Evolutionary conservation across 2,888 invertebrate genomes (phyloP).

Genomic region (Pinctada fucata): DNA sequence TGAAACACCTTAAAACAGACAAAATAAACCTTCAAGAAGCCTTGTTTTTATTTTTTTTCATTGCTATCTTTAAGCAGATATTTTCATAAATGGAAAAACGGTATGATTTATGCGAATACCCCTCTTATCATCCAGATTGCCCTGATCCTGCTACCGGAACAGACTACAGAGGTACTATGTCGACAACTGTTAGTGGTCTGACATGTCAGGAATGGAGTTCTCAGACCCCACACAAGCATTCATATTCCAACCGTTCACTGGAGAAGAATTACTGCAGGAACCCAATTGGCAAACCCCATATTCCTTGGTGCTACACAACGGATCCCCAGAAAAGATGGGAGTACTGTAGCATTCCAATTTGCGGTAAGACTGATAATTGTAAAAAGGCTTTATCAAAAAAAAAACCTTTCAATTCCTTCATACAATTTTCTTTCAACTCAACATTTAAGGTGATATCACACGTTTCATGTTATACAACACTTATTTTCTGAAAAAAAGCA

Average conservation of each 20-base stretch:
- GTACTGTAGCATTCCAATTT: conserved; percentile 13
- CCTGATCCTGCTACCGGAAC: background rate
- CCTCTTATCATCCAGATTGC: background rate
- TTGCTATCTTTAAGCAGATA: too few relatives aligned
- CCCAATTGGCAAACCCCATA: conserved; percentile 5
- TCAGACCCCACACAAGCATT: conserved; percentile 9
- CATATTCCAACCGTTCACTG: background rate
- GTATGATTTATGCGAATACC: too few relatives aligned
- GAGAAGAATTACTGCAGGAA: conserved; percentile 15
- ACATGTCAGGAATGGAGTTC: conserved; percentile 17
- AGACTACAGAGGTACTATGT: conserved; percentile 10
- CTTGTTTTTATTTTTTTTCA: too few relatives aligned
- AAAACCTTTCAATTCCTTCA: too few relatives aligned
- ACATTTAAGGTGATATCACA: too few relatives aligned
- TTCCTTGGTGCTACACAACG: conserved; percentile 18
- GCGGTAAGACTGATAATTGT: background rate
- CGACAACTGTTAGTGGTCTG: conserved; percentile 11
- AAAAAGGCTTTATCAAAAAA: too few relatives aligned
- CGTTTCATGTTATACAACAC: too few relatives aligned
- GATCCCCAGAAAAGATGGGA: conserved; percentile 14
- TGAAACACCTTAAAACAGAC: too few relatives aligned
- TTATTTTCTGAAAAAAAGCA: too few relatives aligned
- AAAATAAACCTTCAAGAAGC: too few relatives aligned
- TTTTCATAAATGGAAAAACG: too few relatives aligned
- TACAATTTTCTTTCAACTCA: too few relatives aligned